Base-by-base conservation (phyloP, 1,140 invertebrate species). In the Dysdera silvatica region DNA sequence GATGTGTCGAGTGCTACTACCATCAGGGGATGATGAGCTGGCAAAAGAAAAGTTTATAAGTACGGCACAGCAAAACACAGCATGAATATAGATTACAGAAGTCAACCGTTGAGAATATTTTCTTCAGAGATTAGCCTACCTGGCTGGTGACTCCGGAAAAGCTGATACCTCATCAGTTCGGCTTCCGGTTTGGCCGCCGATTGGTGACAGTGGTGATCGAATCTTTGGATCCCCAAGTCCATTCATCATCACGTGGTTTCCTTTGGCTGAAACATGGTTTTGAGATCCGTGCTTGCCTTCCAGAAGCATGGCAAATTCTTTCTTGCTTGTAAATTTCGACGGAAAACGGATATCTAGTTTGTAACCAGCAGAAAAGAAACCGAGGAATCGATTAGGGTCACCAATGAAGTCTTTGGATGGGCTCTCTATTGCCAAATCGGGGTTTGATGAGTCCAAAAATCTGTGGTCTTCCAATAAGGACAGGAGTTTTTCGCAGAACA, bases 91-190 rank as follows among this genome's bases (percentile, higher is more conserved):
- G n/a, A n/a, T n/a, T n/a, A n/a, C n/a, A n/a, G n/a, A 45, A 45
- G 23, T 45, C 7, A 45, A 45, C 23, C 18, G 18, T n/a, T n/a
- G 23, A 45, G 23, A 7, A 45, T 7, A 45, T 20, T 45, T 3
- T 45, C 7, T 8, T 3, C 18, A 23, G 24, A 20, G 41, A 45
- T 20, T 3, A 5, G 6, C 10, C 10, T 31, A 62, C 61, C 61
- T 63, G n/a, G 55, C 53, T 4, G 61, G 61, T 6, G 61, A 63
- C 28, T 55, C 52, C 61, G 52, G 49, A 14, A 63, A 63, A 0
- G 61, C 33, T 23, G 52, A 29, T 28, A 53, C 49, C 18, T 61
- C 59, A 5, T 31, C 26, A 0, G 37, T 52, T 7, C 26, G 49
- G 4, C 45, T 41, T 10, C 47, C 47, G 0, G 31, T 52, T 12